A percentile compares a stretch with the other conserved stretches of the same genome.
phyloP scores from a whole-genome alignment of 1,140 invertebrate species.

The Eumaeus atala region DNA sequence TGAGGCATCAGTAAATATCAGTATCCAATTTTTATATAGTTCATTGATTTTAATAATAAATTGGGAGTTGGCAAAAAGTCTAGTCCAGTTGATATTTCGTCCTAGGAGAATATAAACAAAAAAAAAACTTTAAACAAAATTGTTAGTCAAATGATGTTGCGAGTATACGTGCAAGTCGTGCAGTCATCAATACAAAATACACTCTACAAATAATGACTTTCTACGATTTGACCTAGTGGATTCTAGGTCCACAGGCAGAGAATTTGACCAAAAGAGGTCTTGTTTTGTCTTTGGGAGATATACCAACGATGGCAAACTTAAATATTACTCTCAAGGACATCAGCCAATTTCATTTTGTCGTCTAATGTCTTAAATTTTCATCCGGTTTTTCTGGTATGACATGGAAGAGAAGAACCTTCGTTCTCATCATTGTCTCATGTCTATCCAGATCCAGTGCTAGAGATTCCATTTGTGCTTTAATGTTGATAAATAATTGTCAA shows the following conservation, averaged over 20 bases:
- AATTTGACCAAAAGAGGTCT: conserved; percentile 3
- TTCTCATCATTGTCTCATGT: conserved; percentile 1
- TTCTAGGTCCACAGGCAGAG: neutral
- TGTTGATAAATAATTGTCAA: neutral
- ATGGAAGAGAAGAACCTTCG: conserved; percentile 3
- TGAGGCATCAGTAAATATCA: no score
- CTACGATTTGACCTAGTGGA: no score
- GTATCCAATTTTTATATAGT: no score
- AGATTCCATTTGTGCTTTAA: neutral
- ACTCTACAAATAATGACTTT: no score
- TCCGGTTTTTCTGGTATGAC: neutral
- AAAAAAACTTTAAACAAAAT: no score
- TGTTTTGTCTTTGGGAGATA: neutral
- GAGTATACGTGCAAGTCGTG: no score
- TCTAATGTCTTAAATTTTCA: neutral
- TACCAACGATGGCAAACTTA: conserved; percentile 8
- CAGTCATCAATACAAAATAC: no score
- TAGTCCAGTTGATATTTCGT: no score
- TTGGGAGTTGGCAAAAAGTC: no score
- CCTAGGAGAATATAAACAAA: no score
- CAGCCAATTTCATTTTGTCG: conserved; percentile 3
- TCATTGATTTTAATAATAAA: no score
- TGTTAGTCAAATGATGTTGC: no score
- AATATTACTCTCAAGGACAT: neutral
- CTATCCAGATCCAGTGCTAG: neutral